A percentile compares a stretch with the other conserved stretches of the same genome.
Evolutionary conservation across 2,888 invertebrate species (phyloP).

Genomic region (Cosmopolites sordidus): DNA sequence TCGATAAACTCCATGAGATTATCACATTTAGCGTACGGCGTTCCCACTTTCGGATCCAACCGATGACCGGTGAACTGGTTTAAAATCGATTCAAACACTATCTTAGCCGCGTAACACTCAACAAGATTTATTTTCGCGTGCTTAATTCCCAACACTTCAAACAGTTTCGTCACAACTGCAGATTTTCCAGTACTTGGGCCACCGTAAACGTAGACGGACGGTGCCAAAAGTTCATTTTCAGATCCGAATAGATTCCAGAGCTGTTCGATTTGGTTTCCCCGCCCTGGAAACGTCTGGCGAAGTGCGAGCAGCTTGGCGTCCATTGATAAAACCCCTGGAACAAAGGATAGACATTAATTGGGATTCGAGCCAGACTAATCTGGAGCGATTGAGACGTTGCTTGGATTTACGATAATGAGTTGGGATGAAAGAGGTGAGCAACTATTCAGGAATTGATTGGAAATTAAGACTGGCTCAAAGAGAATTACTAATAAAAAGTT

Average conservation of each 20-base stretch:
- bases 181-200: slow-evolving; percentile 81
- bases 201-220: slow-evolving; percentile 74
- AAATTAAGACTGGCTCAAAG: too few relatives aligned
- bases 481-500: too few relatives aligned
- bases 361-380: background rate
- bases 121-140: slow-evolving; percentile 66
- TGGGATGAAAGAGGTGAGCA: background rate
- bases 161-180: slow-evolving; percentile 59
- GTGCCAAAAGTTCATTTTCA: slow-evolving; percentile 60
- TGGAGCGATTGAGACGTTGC: background rate
- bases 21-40: slow-evolving; percentile 58
- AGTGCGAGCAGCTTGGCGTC: slow-evolving; percentile 28
- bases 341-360: slow-evolving; percentile 6
- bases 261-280: slow-evolving; percentile 42
- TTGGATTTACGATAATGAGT: background rate
- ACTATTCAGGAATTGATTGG: background rate
- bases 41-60: slow-evolving; percentile 45
- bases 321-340: slow-evolving; percentile 19
- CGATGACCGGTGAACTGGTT: slow-evolving; percentile 53
- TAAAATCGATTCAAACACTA: slow-evolving; percentile 73
- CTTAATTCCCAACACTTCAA: slow-evolving; percentile 57
- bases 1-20: slow-evolving; percentile 62
- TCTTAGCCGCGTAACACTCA: slow-evolving; percentile 73
- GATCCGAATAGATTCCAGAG: slow-evolving; percentile 49
- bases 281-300: slow-evolving; percentile 37